Base-by-base conservation (phyloP, 35 echinoderm and acorn worm genomes). In the Holothuria glaberrima region DNA sequence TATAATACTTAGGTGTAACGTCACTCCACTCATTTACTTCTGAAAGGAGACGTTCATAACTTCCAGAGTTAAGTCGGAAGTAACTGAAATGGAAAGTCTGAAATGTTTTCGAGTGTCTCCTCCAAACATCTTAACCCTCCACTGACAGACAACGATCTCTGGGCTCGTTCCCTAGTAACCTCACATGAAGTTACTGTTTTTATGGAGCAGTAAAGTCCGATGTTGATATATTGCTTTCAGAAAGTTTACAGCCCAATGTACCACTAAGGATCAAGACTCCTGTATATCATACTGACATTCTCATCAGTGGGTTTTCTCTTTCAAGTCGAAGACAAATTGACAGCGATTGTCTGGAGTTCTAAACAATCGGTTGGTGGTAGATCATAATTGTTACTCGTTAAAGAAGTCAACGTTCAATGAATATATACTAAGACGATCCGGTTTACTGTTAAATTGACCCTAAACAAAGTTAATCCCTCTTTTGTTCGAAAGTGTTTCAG, bases 401-500 rank as follows among this genome's bases (percentile, higher is more conserved):
- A 3, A 22, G n/a, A 27, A 24, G 7, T 78, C 34, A 78, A 48
- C 18, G 38, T 78, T 48, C 36, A 50, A 24, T 78, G 74, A 48
- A 19, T 48, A 78, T 48, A 78, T 25, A 21, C 9, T 38, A 45
- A 75, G 34, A 75, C 34, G 13, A 41, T 31, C 71, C 25, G 2
- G 38, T 48, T 24, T 54, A 35, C 20, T 21, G 44, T 41, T 48
- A 48, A 78, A 78, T 78, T 75, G 71, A 38, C 31, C 71, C 34
- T 31, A 78, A 27, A 24, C 12, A 48, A 78, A 41, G 38, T 50
- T 48, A 78, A 48, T 48, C 5, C 74, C 35, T 29, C 25, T 69
- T 69, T 33, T 27, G 31, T 48, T 78, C 22, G 74, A 78, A 78
- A 48, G 74, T 73, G 30, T 31, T 35, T 34, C 36, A 41, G 36